phyloP scores from a whole-genome alignment of 2,113 vertebrate genomes.

The Asarcornis scutulata region DNA sequence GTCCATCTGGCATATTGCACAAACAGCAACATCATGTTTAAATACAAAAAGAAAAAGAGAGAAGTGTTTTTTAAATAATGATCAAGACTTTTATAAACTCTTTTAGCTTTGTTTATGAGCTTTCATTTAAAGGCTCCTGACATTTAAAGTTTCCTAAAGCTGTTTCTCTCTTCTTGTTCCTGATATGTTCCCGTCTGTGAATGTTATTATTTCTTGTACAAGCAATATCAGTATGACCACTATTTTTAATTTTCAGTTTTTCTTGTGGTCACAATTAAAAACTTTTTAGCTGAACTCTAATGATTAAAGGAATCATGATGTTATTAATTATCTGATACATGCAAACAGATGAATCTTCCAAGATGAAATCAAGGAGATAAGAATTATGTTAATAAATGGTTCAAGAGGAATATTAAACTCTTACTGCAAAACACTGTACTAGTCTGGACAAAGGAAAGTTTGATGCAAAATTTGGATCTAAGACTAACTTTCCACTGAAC shows the following conservation, averaged over 20 bases:
- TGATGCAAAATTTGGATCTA: neutral
- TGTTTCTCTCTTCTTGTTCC: neutral
- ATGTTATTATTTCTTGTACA: neutral
- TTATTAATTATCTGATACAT: conserved; percentile 5
- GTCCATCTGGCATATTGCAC: neutral
- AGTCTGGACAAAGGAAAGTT: neutral
- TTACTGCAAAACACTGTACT: neutral
- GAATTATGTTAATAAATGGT: neutral
- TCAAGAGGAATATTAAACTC: neutral
- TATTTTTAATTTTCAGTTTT: neutral
- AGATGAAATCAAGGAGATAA: neutral
- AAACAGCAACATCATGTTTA: neutral
- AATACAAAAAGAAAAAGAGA: neutral
- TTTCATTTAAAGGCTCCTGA: conserved; percentile 10
- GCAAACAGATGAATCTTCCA: neutral
- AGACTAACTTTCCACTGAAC: neutral
- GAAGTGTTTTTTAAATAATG: neutral
- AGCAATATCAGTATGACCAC: neutral
- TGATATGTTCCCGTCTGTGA: neutral
- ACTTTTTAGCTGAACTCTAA: neutral
- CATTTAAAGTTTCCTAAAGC: conserved; percentile 9
- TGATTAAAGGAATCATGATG: conserved; percentile 6
- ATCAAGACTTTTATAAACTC: neutral
- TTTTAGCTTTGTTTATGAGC: neutral
- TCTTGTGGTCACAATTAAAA: conserved; percentile 5